phyloP scores from a whole-genome alignment of 2,113 vertebrate species.

The Epinephelus cyanopodus region DNA sequence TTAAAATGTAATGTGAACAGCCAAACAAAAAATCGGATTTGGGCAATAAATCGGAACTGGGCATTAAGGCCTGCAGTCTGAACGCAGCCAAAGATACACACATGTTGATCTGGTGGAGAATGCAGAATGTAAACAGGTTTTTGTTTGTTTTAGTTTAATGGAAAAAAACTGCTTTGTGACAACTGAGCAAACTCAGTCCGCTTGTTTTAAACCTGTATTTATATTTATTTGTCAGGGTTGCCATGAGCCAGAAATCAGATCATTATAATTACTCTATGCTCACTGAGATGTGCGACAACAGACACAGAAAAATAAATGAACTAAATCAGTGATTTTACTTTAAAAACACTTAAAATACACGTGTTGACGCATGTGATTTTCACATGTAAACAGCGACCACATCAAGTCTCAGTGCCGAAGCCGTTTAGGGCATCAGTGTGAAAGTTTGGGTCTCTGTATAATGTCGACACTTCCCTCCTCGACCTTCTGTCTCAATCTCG shows the following conservation, averaged over 20 bases:
- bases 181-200: neutral
- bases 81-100: too few relatives aligned
- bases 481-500: constrained; percentile 9
- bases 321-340: neutral
- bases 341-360: neutral
- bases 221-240: neutral
- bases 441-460: constrained; percentile 40
- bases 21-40: too few relatives aligned
- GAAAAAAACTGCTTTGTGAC: neutral
- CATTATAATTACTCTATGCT: neutral
- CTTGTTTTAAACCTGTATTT: neutral
- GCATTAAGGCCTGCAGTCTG: too few relatives aligned
- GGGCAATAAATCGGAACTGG: too few relatives aligned
- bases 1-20: too few relatives aligned
- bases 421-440: constrained; percentile 53
- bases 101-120: neutral
- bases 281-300: neutral
- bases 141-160: neutral
- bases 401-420: constrained; percentile 25
- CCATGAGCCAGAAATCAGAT: neutral
- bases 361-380: neutral
- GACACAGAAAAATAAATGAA: neutral
- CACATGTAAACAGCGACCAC: constrained; percentile 14
- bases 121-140: too few relatives aligned
- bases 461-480: constrained; percentile 14